Evolutionary conservation across 2,113 vertebrate genomes (phyloP).

Genomic region (Chelonoidis abingdonii): DNA sequence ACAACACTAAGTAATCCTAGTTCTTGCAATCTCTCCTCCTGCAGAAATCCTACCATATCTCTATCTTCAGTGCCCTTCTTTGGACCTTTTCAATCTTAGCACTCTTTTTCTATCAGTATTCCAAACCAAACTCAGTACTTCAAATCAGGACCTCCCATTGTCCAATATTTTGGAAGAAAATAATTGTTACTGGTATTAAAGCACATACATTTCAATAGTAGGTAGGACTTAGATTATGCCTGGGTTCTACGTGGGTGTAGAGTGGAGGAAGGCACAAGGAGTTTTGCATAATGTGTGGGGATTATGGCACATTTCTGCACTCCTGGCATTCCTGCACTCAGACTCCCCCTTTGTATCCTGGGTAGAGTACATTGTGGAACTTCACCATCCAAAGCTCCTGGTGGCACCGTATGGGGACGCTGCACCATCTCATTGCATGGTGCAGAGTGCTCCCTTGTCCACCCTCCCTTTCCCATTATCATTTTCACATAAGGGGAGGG

Average conservation of each 20-base stretch:
- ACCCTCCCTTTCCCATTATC: background rate
- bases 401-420: background rate
- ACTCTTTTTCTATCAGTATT: background rate
- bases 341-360: background rate
- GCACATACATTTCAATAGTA: background rate
- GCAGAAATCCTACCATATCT: background rate
- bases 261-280: background rate
- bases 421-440: background rate
- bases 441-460: background rate
- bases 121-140: background rate
- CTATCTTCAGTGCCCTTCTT: background rate
- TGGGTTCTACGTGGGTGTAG: background rate
- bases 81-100: background rate
- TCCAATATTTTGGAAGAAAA: background rate
- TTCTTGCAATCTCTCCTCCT: slow-evolving; percentile 11
- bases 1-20: background rate
- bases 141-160: background rate
- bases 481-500: background rate
- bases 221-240: background rate
- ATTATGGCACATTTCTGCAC: too few species aligned
- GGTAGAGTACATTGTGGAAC: background rate
- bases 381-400: background rate
- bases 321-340: background rate
- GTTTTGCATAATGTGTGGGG: background rate
- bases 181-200: background rate